Evolutionary conservation across 2,888 invertebrate genomes (phyloP), one percentile per base, ranked within the genome.

Genomic region (Nudaria mundana): DNA sequence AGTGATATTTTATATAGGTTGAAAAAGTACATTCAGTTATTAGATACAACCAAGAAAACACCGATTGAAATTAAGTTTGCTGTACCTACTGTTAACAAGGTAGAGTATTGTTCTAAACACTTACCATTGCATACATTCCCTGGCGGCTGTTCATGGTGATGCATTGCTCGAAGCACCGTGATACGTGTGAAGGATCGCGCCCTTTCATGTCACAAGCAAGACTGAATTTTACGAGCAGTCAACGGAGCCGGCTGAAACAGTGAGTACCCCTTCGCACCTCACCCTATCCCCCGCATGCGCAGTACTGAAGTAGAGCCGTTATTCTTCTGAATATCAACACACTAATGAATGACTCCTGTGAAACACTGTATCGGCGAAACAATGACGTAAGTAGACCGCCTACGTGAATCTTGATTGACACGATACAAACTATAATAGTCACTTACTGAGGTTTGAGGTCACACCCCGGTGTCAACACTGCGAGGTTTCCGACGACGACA

Each of bases 141-240:
- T 90, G 85, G 87, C 82, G 90, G 87, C 85, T 90, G 91, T 91
- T 91, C 92, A 92, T 92, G 89, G 76, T 91, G 91, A 91, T 91
- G 91, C 92, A 92, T 92, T 91, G 90, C 91, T 91, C 90, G 90
- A 87, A 90, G 89, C 89, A 90, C 91, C 90, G 90, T 87, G 81
- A 74, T 82, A 80, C 79, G 81, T 81, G 71, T 78, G 74, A 72
- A 80, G 82, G 73, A 81, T 82, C 85, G 88, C 87, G 74, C 85
- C 89, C 89, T 89, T 81, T 89, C 89, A 89, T 89, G 89, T 86
- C 89, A 89, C 89, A 88, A 81, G 76, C 80, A 81, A 88, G 87
- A 89, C 89, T 89, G 83, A 79, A 77, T 65, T 58, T 64, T 62
- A 66, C 59, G 60, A 66, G 66, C 65, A 61, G 65, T 66, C 62